Percentiles rank a stretch among this genome's conserved stretches.
phyloP scores from a whole-genome alignment of 2,888 invertebrate species.

The Cartodere bifasciata region DNA sequence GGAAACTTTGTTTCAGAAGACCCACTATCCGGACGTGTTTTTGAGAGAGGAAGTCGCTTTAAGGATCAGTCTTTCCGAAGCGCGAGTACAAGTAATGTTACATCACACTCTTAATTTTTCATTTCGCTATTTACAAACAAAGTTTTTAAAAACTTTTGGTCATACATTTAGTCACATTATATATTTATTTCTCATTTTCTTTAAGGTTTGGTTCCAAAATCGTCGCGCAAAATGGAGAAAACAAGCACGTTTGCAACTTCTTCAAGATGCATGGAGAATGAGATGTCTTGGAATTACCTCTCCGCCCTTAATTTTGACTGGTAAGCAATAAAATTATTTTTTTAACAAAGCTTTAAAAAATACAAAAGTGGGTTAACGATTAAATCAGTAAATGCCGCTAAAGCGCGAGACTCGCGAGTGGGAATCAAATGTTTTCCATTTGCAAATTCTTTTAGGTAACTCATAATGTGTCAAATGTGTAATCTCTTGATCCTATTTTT shows the following conservation, averaged over 20 bases:
- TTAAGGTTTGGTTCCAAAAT: slow-evolving; percentile 85
- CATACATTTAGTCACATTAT: slow-evolving; percentile 1
- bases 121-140: neutral
- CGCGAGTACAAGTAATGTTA: slow-evolving; percentile 68
- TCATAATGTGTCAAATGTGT: no score
- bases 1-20: slow-evolving; percentile 85
- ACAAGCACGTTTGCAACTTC: slow-evolving; percentile 70
- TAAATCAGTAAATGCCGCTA: no score
- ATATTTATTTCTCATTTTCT: slow-evolving; percentile 9
- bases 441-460: no score
- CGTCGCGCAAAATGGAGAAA: slow-evolving; percentile 85
- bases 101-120: neutral
- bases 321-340: no score
- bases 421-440: no score
- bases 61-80: slow-evolving; percentile 82
- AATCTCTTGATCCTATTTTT: no score
- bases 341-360: no score
- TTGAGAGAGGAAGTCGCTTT: slow-evolving; percentile 83
- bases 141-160: slow-evolving; percentile 1
- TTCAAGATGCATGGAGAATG: slow-evolving; percentile 87
- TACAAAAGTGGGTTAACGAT: no score
- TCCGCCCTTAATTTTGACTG: slow-evolving; percentile 32
- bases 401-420: no score
- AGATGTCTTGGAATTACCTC: slow-evolving; percentile 56
- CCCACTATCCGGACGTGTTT: slow-evolving; percentile 86